Evolutionary conservation across 2,113 vertebrate genomes (phyloP), one percentile per base, ranked within the genome.

Genomic region (Oostethus manadensis): DNA sequence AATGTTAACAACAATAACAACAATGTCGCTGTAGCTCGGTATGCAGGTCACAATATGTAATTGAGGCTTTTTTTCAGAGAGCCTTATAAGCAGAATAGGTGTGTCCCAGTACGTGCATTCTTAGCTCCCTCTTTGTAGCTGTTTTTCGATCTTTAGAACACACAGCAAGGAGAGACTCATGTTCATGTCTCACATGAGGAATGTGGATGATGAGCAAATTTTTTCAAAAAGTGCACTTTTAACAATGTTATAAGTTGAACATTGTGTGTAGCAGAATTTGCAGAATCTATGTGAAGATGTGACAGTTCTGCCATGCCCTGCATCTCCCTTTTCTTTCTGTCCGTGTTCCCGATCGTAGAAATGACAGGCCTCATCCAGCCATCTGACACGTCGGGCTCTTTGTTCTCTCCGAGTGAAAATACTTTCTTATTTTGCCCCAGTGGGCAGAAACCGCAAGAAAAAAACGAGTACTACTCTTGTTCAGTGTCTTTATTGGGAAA

Each of bases 331-430:
- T 60, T 8, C 13, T 66, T 71, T 70, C 35, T 66, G 70, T 71
- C 79, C 77, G 70, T 76, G 69, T 76, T 14, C 11, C 53, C 33
- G 35, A 40, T 55, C n/a, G 10, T 71, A 4, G 73, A 74, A 62
- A 46, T 79, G 86, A 84, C 80, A 81, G 80, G 71, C 73, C 58
- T 83, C 78, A 73, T 53, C 64, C 69, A 43, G 69, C 20, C 21
- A 53, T 74, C 44, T 86, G 83, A 84, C 79, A 86, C 57, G 43
- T 83, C 70, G 68, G 56, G 65, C 73, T 74, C 84, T 88, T 84
- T 88, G 83, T 86, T 87, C 82, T 86, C 71, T 29, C 62, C 48
- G 56, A 73, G 63, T 11, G 26, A 59, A 77, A 66, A 62, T 48
- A 54, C 62, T 63, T 62, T 77, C 68, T 81, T 84, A 64, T 40